Conservation (phyloP, 92 coral and sea anemone genomes). For the Epizoanthus stellaris region DNA sequence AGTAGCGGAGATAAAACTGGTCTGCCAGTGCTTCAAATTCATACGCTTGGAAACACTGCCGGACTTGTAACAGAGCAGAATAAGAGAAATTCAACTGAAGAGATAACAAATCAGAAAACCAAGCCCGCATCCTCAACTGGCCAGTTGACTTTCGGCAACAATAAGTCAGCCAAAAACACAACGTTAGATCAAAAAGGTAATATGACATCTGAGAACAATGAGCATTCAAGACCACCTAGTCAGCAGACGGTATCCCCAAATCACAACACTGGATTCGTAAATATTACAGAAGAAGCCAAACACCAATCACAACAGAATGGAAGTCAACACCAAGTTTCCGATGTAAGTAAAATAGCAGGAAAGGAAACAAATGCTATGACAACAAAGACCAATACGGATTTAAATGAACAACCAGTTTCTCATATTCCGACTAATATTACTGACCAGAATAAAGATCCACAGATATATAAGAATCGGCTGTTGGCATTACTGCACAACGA, state of each 20-base stretch:
- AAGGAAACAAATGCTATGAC: neutral
- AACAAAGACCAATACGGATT: neutral
- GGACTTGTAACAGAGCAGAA: neutral
- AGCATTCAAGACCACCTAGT: neutral
- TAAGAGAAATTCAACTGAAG: neutral
- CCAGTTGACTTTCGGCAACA: neutral
- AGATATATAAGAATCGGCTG: constrained; percentile 18
- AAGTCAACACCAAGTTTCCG: neutral
- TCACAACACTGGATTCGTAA: neutral
- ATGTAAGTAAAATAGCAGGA: neutral
- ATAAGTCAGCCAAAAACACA: neutral
- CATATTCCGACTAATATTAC: neutral
- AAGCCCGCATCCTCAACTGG: neutral
- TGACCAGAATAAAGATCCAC: neutral
- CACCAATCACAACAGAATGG: neutral
- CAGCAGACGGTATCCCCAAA: neutral
- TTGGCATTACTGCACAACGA: constrained; percentile 27
- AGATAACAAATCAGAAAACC: neutral
- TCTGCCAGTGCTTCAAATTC: neutral
- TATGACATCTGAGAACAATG: neutral
- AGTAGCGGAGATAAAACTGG: neutral
- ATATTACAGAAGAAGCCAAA: neutral
- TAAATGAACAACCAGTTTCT: neutral
- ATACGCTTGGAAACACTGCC: too few species aligned
- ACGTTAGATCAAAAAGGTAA: neutral